Evolutionary conservation across 1,140 invertebrate genomes (phyloP).

Genomic region (Ylistrum balloti): DNA sequence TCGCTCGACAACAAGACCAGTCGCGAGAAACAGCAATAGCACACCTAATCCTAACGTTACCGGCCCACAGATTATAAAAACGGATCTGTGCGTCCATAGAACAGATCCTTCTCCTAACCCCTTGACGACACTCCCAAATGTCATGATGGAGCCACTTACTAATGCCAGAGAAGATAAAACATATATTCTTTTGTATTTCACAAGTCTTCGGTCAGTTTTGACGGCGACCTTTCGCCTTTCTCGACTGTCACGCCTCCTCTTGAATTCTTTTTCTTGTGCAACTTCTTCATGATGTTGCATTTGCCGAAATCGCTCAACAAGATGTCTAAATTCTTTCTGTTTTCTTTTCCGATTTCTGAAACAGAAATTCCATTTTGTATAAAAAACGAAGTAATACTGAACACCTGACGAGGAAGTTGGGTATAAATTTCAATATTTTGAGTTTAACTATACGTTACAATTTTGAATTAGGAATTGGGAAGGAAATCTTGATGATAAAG

Average conservation of each 20-base stretch:
- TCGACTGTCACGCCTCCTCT: background rate
- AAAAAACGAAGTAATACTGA: background rate
- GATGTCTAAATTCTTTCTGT: background rate
- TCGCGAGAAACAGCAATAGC: background rate
- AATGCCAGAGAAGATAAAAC: background rate
- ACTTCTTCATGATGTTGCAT: constrained; percentile 28
- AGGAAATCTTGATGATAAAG: no score
- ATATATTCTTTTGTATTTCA: background rate
- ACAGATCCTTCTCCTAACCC: background rate
- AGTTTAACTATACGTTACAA: no score
- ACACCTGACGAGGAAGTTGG: no score
- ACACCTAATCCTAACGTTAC: background rate
- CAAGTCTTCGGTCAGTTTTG: background rate
- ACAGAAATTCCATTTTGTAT: background rate
- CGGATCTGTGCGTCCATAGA: background rate
- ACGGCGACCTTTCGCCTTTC: background rate
- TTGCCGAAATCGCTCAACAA: constrained; percentile 5
- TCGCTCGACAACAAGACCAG: background rate
- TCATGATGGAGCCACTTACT: background rate
- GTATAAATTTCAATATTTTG: no score
- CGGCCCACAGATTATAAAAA: background rate
- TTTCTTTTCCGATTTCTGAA: background rate
- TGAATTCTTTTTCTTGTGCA: background rate
- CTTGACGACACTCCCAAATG: constrained; percentile 9
- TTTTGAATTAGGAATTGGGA: no score